Evolutionary conservation across 23 tunicate genomes (phyloP).

Genomic region (Styela clava): DNA sequence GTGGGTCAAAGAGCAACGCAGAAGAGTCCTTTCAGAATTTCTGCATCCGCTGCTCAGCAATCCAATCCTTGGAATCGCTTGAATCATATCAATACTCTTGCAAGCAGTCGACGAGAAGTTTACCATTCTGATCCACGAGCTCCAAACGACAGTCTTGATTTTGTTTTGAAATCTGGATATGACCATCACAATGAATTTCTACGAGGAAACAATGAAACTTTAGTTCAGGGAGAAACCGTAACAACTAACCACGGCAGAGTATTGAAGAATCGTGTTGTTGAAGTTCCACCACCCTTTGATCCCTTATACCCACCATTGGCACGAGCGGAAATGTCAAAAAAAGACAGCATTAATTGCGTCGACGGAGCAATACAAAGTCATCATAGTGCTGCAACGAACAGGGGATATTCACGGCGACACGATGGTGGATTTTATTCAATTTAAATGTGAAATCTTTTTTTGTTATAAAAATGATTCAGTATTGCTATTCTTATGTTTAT

Average conservation of each 20-base stretch:
- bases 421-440: constrained; percentile 94
- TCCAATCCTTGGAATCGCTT: constrained; percentile 79
- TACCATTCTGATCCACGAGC: constrained; percentile 83
- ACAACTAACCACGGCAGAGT: constrained; percentile 74
- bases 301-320: constrained; percentile 79
- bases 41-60: constrained; percentile 46
- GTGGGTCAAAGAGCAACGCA: constrained; percentile 49
- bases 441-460: too few species aligned
- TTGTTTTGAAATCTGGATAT: constrained; percentile 79
- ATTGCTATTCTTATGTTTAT: too few species aligned
- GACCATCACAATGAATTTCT: constrained; percentile 83
- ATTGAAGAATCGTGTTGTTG: constrained; percentile 74
- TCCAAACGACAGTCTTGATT: constrained; percentile 88
- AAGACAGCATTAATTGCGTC: constrained; percentile 57
- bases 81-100: constrained; percentile 65
- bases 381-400: constrained; percentile 93
- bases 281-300: constrained; percentile 78
- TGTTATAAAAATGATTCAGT: too few species aligned
- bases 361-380: constrained; percentile 91
- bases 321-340: constrained; percentile 39
- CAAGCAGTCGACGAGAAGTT: constrained; percentile 67
- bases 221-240: constrained; percentile 64
- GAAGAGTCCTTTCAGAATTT: constrained; percentile 57
- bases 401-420: constrained; percentile 85
- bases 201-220: constrained; percentile 63